Conservation (phyloP, 2,888 invertebrate species). For the Tyria jacobaeae region DNA sequence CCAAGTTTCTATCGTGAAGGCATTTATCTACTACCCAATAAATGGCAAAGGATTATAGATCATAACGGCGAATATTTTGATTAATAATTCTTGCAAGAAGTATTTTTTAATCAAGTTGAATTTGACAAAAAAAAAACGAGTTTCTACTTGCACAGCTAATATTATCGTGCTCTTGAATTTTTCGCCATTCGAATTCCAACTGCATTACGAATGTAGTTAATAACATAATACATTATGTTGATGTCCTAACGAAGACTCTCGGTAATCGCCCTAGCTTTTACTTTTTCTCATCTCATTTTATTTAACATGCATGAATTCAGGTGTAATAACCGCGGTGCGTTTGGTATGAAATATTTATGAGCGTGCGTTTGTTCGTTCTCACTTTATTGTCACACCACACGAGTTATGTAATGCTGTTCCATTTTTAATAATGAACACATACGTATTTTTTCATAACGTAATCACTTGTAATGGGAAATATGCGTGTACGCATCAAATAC, state of each 20-base stretch:
- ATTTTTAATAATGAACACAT: slow-evolving; percentile 29
- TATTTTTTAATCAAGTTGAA: too few relatives aligned
- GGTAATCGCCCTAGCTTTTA: slow-evolving; percentile 53
- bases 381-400: slow-evolving; percentile 57
- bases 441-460: slow-evolving; percentile 23
- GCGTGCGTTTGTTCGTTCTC: slow-evolving; percentile 60
- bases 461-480: slow-evolving; percentile 27
- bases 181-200: neutral
- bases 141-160: too few relatives aligned
- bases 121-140: too few relatives aligned
- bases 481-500: slow-evolving; percentile 19
- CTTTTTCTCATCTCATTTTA: slow-evolving; percentile 58
- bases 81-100: too few relatives aligned
- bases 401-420: slow-evolving; percentile 42
- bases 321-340: slow-evolving; percentile 76
- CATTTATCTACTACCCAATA: too few relatives aligned
- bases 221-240: slow-evolving; percentile 17
- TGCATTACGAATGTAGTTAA: slow-evolving; percentile 4
- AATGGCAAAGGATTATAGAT: too few relatives aligned
- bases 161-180: too few relatives aligned
- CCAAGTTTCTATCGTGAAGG: too few relatives aligned
- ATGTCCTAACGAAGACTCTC: slow-evolving; percentile 13
- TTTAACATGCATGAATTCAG: slow-evolving; percentile 73
- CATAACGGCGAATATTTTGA: too few relatives aligned
- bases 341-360: slow-evolving; percentile 72